Evolutionary conservation across 1,140 invertebrate genomes (phyloP).

Genomic region (Lineus longissimus): DNA sequence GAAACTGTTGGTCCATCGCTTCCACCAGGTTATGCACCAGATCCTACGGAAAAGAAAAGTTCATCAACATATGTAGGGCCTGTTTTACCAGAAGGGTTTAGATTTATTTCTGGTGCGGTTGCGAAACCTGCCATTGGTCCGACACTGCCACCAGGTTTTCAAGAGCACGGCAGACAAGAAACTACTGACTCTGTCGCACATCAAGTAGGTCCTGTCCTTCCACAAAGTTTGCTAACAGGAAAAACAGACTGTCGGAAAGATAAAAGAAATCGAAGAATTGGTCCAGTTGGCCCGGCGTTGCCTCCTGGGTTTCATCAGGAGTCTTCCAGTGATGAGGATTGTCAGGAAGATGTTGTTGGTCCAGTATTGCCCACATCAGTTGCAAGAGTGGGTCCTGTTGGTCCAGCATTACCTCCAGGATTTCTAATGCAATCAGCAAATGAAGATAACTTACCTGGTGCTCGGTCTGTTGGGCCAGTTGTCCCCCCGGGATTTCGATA

Average conservation of each 20-base stretch:
- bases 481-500: constrained; percentile 34
- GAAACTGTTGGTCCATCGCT: constrained; percentile 33
- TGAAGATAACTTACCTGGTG: background rate
- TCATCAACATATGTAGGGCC: no score
- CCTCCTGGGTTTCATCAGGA: constrained; percentile 9
- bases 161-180: background rate
- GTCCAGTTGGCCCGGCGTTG: constrained; percentile 34
- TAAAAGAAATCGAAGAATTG: constrained; percentile 20
- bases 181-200: background rate
- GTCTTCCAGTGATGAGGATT: constrained; percentile 7
- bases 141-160: background rate
- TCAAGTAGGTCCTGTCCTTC: constrained; percentile 19
- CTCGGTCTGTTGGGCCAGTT: constrained; percentile 1
- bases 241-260: background rate
- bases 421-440: background rate
- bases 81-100: no score
- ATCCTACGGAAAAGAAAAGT: no score
- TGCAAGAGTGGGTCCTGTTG: background rate
- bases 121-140: background rate
- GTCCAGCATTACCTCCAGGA: background rate
- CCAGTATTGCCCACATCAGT: constrained; percentile 13
- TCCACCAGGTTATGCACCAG: constrained; percentile 32
- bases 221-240: constrained; percentile 9
- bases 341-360: constrained; percentile 13
- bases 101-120: no score